Evolutionary conservation across 2,797 vertebrate species (phyloP).

Genomic region (Mus minutoides): DNA sequence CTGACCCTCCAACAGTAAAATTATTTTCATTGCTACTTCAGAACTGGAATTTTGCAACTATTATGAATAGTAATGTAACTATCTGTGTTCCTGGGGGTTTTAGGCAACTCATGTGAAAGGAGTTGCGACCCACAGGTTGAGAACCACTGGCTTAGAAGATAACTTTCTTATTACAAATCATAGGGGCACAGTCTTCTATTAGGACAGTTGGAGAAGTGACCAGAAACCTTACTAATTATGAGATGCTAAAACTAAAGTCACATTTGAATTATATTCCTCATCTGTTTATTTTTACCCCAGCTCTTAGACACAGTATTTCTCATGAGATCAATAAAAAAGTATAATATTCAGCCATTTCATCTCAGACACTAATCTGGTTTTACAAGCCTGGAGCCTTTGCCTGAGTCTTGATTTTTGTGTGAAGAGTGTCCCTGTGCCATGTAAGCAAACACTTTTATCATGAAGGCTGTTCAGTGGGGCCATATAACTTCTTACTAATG

Average conservation of each 20-base stretch:
- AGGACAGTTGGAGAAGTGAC: background rate
- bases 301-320: background rate
- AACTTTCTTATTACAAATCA: background rate
- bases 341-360: background rate
- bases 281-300: background rate
- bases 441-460: conserved; percentile 36
- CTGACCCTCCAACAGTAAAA: background rate
- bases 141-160: background rate
- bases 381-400: background rate
- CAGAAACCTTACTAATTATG: background rate
- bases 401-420: background rate
- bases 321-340: background rate
- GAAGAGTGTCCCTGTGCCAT: background rate
- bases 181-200: background rate
- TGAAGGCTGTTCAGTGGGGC: background rate
- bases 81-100: background rate
- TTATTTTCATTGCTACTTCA: background rate
- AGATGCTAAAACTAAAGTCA: background rate
- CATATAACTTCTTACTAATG: background rate
- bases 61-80: background rate
- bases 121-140: background rate
- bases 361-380: background rate
- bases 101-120: background rate
- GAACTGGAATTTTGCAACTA: background rate
- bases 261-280: background rate